Evolutionary conservation across 2,888 invertebrate genomes (phyloP).

Genomic region (Scrobipalpa costella): DNA sequence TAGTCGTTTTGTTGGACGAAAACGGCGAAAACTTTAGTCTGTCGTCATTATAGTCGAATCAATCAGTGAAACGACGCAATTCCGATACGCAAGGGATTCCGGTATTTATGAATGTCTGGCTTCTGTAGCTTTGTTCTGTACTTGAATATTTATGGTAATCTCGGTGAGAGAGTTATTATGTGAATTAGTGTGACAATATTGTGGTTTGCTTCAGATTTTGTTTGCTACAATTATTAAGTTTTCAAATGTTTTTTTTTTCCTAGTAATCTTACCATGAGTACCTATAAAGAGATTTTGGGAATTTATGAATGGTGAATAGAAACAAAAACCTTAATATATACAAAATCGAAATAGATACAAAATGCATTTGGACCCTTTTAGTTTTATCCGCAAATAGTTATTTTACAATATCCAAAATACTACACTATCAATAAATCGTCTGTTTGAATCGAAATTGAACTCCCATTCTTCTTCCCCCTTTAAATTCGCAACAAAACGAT

Average conservation of each 20-base stretch:
- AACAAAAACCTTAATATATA: too few relatives aligned
- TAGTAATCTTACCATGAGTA: too few relatives aligned
- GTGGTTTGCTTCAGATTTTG: too few relatives aligned
- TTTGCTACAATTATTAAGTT: too few relatives aligned
- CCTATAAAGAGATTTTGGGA: too few relatives aligned
- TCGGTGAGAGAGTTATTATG: conserved; percentile 35
- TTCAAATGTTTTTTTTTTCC: too few relatives aligned
- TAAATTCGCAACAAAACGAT: conserved; percentile 8
- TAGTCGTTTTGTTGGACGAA: conserved; percentile 49
- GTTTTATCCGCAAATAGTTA: too few relatives aligned
- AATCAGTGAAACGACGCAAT: conserved; percentile 61
- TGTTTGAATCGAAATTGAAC: neutral
- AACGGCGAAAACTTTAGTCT: conserved; percentile 57
- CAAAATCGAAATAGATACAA: too few relatives aligned
- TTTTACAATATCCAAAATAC: neutral
- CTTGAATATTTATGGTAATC: conserved; percentile 69
- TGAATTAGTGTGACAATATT: conserved; percentile 23
- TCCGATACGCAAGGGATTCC: conserved; percentile 49
- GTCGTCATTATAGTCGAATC: conserved; percentile 72
- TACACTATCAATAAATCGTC: neutral
- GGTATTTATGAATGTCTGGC: conserved; percentile 46
- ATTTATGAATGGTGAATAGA: too few relatives aligned
- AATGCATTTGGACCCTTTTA: too few relatives aligned
- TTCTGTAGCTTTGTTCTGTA: too few relatives aligned
- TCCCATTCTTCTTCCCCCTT: neutral